phyloP scores from a whole-genome alignment of 1,140 invertebrate genomes.

The Campoletis sonorensis region DNA sequence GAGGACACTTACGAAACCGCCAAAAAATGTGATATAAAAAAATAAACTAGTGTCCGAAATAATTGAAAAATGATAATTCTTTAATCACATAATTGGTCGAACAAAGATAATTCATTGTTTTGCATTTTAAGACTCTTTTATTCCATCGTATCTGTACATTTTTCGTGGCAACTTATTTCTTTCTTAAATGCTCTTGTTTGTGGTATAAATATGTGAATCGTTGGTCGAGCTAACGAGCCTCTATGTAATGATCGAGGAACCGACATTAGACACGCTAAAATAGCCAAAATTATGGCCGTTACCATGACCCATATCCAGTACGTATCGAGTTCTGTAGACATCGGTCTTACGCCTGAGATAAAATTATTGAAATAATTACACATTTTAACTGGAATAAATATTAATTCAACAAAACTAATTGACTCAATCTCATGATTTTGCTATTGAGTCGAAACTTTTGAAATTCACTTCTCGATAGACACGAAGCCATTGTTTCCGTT shows the following conservation, averaged over 20 bases:
- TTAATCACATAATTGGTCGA: too few species aligned
- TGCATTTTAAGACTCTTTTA: neutral
- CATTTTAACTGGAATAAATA: neutral
- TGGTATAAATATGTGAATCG: conserved; percentile 27
- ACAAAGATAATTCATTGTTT: neutral
- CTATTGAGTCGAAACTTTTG: neutral
- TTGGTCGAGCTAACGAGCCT: neutral
- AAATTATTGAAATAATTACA: neutral
- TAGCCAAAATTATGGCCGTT: neutral
- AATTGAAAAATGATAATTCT: too few species aligned
- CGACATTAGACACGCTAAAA: conserved; percentile 25
- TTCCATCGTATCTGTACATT: neutral
- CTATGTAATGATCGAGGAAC: conserved; percentile 5
- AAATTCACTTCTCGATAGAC: conserved; percentile 19
- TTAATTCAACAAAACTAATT: neutral
- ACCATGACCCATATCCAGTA: conserved; percentile 22
- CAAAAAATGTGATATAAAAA: too few species aligned
- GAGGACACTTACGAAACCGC: too few species aligned
- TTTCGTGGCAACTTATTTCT: neutral
- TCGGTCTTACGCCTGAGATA: conserved; percentile 13
- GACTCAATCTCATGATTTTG: neutral
- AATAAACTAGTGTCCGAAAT: too few species aligned
- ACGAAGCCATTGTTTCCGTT: conserved; percentile 20
- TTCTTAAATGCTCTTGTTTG: neutral
- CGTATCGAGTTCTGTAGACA: neutral